These are phyloP conservation scores for Anadara kagoshimensis DNA, from an alignment of 1,140 invertebrate species.

Conservation along the genomic window DNA sequence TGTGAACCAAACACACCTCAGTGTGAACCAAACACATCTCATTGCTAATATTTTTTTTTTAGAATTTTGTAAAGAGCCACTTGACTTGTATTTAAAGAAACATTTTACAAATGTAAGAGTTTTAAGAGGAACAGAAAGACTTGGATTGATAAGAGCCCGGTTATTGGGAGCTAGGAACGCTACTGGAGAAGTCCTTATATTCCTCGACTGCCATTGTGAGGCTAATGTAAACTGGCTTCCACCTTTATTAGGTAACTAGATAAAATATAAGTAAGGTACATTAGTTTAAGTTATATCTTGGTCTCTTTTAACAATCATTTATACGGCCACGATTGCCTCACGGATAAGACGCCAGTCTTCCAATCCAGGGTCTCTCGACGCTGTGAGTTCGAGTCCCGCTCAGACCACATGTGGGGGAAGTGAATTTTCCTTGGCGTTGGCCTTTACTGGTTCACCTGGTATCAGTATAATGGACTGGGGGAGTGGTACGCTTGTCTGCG, in stretches of 20 bases:
- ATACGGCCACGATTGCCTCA: not conserved
- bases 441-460: no score
- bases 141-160: conserved; percentile 91
- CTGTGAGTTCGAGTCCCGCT: no score
- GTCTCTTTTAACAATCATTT: not conserved
- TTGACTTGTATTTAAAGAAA: conserved; percentile 85
- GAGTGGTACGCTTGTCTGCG: no score
- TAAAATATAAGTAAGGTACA: no score
- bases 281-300: no score
- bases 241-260: conserved; percentile 85
- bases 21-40: no score
- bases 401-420: no score
- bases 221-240: conserved; percentile 97
- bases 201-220: conserved; percentile 96
- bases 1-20: no score
- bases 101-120: conserved; percentile 84
- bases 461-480: no score
- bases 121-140: conserved; percentile 82
- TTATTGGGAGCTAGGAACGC: conserved; percentile 89
- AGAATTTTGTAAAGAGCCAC: conserved; percentile 76
- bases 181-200: conserved; percentile 90
- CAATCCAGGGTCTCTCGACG: no score
- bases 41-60: not conserved
- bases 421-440: no score
- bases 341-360: no score